phyloP scores from a whole-genome alignment of 2,888 invertebrate genomes.

The Pammene aurita region DNA sequence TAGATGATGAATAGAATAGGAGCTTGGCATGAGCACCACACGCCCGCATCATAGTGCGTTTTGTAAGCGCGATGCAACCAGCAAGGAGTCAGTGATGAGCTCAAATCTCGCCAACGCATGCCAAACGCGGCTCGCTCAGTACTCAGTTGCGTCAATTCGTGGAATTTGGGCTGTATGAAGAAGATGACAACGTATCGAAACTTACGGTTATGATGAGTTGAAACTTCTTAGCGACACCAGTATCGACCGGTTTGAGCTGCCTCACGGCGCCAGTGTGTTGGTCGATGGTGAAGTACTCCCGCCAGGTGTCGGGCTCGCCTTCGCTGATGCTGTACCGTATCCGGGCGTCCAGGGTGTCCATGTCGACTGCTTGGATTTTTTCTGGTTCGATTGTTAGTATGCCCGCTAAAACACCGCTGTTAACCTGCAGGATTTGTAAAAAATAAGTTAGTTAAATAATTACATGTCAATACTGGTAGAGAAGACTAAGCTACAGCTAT shows the following conservation, averaged over 20 bases:
- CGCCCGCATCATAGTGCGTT: too few species aligned
- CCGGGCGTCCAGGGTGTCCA: constrained; percentile 93
- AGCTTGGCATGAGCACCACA: too few species aligned
- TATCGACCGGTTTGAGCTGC: constrained; percentile 91
- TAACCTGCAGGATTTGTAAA: constrained; percentile 81
- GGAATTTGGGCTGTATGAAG: background rate
- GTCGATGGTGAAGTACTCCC: constrained; percentile 92
- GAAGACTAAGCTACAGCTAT: too few species aligned
- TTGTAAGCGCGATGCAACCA: too few species aligned
- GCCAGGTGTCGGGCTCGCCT: constrained; percentile 90
- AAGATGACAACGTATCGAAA: background rate
- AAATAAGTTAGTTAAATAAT: background rate
- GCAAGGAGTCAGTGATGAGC: too few species aligned
- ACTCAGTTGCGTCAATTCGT: too few species aligned
- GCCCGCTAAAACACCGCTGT: constrained; percentile 92
- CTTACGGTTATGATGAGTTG: constrained; percentile 90
- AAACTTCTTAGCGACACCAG: constrained; percentile 90
- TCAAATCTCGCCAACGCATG: too few species aligned
- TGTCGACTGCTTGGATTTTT: constrained; percentile 94
- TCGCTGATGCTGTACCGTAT: constrained; percentile 92
- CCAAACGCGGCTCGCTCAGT: too few species aligned
- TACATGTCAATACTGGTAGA: too few species aligned
- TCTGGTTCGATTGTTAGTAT: constrained; percentile 92
- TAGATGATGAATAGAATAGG: too few species aligned
- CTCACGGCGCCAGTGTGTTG: constrained; percentile 90